Base-by-base conservation (phyloP, 1,140 invertebrate species). In the Ladona fulva region DNA sequence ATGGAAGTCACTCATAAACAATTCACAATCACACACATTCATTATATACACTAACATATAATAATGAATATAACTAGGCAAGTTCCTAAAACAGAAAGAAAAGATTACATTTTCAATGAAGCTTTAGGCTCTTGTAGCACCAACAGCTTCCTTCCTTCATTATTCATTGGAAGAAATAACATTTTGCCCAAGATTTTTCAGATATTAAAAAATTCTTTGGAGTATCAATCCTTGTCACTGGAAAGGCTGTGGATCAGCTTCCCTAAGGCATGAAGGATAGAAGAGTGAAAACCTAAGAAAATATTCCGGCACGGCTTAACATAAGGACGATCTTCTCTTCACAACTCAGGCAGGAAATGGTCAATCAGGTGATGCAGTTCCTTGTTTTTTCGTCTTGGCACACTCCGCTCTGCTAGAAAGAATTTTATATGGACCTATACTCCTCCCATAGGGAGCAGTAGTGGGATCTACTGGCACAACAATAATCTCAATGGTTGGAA, bases 401-500 rank as follows among this genome's bases (percentile, higher is more conserved):
- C 8, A 5, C 8, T 37, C 29, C 1, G 8, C 29, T 37, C 29
- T 37, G 29, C 29, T 37, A 8, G 29, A 37, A 5, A 37, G 29
- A 37, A 66, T 66, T 66, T 66, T 66, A 22, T 66, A 66, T 19
- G 52, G 52, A 66, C 52, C 52, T 3, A 66, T 22, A 66, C 52
- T 66, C 52, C 52, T 37, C 29, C 29, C 29, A 37, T 37, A 37
- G 1, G 29, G 29, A 37, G 29, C 29, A 37, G 29, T 37, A 37
- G 29, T 8, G 8, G 29, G 29, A 37, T 37, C 29, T 66, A 79
- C 42, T n/a, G 78, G 78, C 76, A 79, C 77, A 10, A 79, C 78
- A 75, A 79, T 79, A 24, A 79, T 79, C 52, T 79, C 78, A 44
- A 79, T 77, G 1, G 78, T 79, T 24, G 78, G 78, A 24, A 79